These are phyloP conservation scores for Cichladusa arquata DNA, from an alignment of 2,113 vertebrate genomes.

Conservation along the genomic window DNA sequence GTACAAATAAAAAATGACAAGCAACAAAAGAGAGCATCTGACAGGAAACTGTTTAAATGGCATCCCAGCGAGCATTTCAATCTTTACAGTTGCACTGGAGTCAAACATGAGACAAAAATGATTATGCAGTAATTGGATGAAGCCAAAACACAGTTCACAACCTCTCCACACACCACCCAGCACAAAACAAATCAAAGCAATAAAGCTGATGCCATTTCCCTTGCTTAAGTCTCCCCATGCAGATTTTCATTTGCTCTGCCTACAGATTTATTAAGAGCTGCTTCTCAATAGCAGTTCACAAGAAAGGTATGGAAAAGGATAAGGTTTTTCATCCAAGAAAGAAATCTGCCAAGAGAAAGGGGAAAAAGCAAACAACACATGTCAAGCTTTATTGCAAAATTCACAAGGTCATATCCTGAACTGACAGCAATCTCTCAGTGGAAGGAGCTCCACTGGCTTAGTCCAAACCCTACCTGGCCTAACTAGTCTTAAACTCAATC, in stretches of 20 bases:
- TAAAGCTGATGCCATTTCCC: neutral
- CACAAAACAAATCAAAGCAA: conserved; percentile 23
- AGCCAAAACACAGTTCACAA: conserved; percentile 31
- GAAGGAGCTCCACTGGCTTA: neutral
- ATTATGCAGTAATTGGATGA: conserved; percentile 35
- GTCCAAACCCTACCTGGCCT: neutral
- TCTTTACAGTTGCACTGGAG: neutral
- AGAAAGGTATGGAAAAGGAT: neutral
- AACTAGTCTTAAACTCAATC: neutral
- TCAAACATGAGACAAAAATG: conserved; percentile 3
- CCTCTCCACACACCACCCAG: neutral
- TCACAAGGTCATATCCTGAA: neutral
- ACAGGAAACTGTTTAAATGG: conserved; percentile 4
- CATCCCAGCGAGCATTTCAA: conserved; percentile 12
- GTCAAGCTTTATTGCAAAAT: neutral
- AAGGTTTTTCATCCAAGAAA: neutral
- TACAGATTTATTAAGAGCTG: conserved; percentile 7
- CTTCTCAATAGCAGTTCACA: neutral
- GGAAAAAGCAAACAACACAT: neutral
- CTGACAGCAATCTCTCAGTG: neutral
- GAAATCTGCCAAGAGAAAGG: neutral
- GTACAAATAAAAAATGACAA: conserved; percentile 57
- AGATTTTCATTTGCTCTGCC: neutral
- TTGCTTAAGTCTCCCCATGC: neutral
- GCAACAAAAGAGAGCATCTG: conserved; percentile 34